These are phyloP conservation scores for Troides helena DNA, from an alignment of 2,888 invertebrate genomes.

Conservation along the genomic window DNA sequence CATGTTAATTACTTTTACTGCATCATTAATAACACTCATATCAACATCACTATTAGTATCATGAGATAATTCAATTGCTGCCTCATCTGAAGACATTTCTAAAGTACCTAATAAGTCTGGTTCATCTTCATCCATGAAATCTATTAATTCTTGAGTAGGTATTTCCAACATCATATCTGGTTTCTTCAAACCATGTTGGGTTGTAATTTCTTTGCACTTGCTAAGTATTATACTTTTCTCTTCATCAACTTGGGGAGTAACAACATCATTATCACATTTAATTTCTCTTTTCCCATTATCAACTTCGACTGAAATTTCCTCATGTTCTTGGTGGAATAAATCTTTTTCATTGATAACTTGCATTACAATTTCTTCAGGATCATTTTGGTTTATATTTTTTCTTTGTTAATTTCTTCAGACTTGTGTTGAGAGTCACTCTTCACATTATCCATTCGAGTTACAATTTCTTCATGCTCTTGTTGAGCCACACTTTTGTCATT, in stretches of 20 bases:
- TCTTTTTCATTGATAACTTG: not conserved
- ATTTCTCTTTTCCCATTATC: not conserved
- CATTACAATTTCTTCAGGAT: not conserved
- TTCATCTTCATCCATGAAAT: constrained; percentile 40
- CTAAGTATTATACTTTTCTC: not conserved
- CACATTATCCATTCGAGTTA: not conserved
- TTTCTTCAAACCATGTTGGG: constrained; percentile 51
- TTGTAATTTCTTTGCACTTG: constrained; percentile 25
- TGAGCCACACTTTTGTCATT: not conserved
- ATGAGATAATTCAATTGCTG: not conserved
- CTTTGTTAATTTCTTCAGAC: not conserved
- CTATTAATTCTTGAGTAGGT: constrained; percentile 58
- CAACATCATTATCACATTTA: not conserved
- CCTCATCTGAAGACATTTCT: constrained; percentile 17
- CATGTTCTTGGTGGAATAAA: not conserved
- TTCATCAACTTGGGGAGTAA: not conserved
- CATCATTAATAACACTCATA: not conserved
- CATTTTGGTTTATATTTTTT: not conserved
- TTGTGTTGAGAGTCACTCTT: not conserved
- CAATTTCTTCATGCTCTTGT: not conserved
- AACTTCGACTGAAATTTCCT: not conserved
- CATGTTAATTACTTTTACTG: not conserved
- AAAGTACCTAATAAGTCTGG: constrained; percentile 18
- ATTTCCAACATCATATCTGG: constrained; percentile 69
- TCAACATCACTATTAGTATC: not conserved